These are phyloP conservation scores for Ceratotherium simum DNA, from an alignment of 2,113 vertebrate species.

Conservation along the genomic window DNA sequence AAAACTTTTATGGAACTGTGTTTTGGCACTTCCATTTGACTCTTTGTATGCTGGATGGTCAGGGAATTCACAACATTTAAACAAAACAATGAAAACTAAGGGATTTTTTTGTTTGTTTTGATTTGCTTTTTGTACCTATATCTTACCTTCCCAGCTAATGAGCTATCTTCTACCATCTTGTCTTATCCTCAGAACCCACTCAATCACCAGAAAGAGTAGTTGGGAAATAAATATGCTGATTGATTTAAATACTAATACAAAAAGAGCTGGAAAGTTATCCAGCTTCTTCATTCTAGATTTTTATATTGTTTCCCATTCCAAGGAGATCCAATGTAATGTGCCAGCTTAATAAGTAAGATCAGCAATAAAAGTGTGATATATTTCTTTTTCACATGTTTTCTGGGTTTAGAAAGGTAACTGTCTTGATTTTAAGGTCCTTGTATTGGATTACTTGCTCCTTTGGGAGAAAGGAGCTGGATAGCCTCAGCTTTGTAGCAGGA, in stretches of 20 bases:
- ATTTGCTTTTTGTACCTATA: neutral
- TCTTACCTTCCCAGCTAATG: constrained; percentile 19
- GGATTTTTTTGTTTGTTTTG: neutral
- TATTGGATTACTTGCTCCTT: neutral
- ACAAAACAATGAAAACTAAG: constrained; percentile 38
- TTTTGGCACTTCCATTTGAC: constrained; percentile 41
- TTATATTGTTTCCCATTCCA: constrained; percentile 53
- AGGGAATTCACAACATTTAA: constrained; percentile 59
- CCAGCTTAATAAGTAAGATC: constrained; percentile 46
- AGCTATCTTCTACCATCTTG: neutral
- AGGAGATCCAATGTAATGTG: constrained; percentile 3
- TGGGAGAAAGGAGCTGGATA: constrained; percentile 18
- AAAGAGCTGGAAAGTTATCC: constrained; percentile 49
- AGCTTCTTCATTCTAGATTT: constrained; percentile 66
- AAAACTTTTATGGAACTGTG: constrained; percentile 4
- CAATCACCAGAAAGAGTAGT: constrained; percentile 27
- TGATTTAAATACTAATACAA: constrained; percentile 55
- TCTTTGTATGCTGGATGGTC: neutral
- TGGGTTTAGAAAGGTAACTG: constrained; percentile 57
- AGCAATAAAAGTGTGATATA: constrained; percentile 50
- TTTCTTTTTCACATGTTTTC: constrained; percentile 60
- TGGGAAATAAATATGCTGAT: constrained; percentile 30
- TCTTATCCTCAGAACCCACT: constrained; percentile 8
- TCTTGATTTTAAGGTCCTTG: constrained; percentile 56
- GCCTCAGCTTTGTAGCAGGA: constrained; percentile 44